Conservation (phyloP, 2,888 invertebrate genomes). For the Smittia sp. region DNA sequence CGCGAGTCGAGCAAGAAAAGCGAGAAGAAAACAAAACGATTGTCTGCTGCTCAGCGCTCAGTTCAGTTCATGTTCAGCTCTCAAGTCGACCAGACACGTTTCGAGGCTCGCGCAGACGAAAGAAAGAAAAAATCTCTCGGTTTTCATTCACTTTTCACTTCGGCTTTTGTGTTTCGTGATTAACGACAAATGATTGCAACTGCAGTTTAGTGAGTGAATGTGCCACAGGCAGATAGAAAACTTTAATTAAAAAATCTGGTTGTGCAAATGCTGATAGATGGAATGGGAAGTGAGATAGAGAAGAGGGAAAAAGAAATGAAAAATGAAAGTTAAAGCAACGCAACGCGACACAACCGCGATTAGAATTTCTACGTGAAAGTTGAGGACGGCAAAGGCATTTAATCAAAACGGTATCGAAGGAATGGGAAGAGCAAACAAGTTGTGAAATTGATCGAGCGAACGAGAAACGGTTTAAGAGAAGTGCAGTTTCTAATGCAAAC, state of each 20-base stretch:
- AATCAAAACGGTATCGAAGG: neutral
- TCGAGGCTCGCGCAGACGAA: neutral
- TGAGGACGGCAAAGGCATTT: neutral
- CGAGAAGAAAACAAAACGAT: conserved; percentile 7
- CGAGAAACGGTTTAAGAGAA: neutral
- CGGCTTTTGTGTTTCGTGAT: conserved; percentile 1
- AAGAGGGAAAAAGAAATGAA: conserved; percentile 19
- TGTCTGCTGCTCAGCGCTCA: neutral
- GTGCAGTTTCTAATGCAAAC: neutral
- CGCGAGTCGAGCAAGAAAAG: conserved; percentile 20
- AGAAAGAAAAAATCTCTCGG: conserved; percentile 6
- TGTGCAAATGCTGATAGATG: neutral
- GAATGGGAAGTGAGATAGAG: conserved; percentile 11
- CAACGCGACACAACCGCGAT: conserved; percentile 12
- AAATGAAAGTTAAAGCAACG: conserved; percentile 38
- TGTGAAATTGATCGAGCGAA: neutral
- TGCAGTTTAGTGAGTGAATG: conserved; percentile 24
- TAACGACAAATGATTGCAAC: conserved; percentile 39
- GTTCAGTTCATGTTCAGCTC: conserved; percentile 28
- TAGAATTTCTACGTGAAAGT: conserved; percentile 31
- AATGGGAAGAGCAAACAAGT: neutral
- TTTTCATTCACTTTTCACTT: conserved; percentile 16
- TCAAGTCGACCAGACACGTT: conserved; percentile 22
- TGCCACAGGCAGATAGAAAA: conserved; percentile 35
- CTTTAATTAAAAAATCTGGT: conserved; percentile 37